Base-by-base conservation (phyloP, 2,113 vertebrate genomes). In the Gallinago paraguaiae region DNA sequence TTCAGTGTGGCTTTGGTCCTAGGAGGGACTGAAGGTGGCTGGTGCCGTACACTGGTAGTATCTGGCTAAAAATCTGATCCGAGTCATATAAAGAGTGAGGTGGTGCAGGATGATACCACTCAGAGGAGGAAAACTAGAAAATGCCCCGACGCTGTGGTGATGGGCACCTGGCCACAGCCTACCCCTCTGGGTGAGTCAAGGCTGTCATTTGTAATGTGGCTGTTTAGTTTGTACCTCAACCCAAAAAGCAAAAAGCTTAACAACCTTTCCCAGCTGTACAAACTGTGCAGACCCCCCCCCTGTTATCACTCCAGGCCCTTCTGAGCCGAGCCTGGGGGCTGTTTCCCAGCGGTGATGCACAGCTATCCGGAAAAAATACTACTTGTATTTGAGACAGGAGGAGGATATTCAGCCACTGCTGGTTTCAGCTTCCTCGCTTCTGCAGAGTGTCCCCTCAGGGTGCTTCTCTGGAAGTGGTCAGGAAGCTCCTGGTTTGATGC, bases 21-120 rank as follows among this genome's bases (percentile, higher is more conserved):
- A 48, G 82, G 41, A 46, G 13, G 10, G 2, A 24, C 31, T 43
- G 41, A 23, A 19, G 0, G 0, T 63, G n/a, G 84, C 51, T 82
- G 63, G 6, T 10, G 5, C 60, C 4, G 0, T 10, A 8, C 7
- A 5, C 2, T 1, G 2, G 35, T 8, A 23, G 25, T 4, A 11
- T 3, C 20, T 65, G 53, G 18, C 37, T 87, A 33, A 67, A 72
- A 30, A 39, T 43, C 3, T 54, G 3, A 23, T 0, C 23, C 41
- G 37, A 30, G 46, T 8, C 28, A 0, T 0, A 1, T 0, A 23
- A 12, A 19, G 19, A 27, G 22, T 4, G 15, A 51, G 30, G 10
- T 15, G 8, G 31, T 1, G 20, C 24, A 56, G 45, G 46, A 5
- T 54, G 54, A 16, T 9, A 7, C 5, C 3, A 2, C 11, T 13